A percentile compares a stretch with the other conserved stretches of the same genome.
Evolutionary conservation across 2,113 vertebrate species (phyloP).

Genomic region (Serinus canaria): DNA sequence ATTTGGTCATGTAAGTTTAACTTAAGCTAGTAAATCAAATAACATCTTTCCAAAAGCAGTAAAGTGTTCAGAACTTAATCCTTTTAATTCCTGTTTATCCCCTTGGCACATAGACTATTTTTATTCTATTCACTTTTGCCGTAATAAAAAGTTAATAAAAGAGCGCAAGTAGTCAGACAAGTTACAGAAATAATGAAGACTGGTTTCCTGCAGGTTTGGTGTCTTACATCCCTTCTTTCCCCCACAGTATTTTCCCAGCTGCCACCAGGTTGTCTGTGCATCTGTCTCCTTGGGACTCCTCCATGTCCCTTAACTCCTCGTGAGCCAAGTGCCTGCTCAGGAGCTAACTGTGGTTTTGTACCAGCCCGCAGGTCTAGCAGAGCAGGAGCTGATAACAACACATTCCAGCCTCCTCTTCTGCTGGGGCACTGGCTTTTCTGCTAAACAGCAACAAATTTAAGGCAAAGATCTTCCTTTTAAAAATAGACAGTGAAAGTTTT

Average conservation of each 20-base stretch:
- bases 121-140: conserved; percentile 32
- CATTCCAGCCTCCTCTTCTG: neutral
- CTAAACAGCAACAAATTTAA: neutral
- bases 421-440: neutral
- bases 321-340: neutral
- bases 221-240: neutral
- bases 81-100: conserved; percentile 62
- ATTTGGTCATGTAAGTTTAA: conserved; percentile 35
- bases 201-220: neutral
- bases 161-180: neutral
- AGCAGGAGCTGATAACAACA: neutral
- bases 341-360: neutral
- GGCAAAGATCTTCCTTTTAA: neutral
- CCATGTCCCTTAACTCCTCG: neutral
- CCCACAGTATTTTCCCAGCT: neutral
- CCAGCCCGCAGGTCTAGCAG: neutral
- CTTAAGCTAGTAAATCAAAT: conserved; percentile 53
- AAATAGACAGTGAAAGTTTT: neutral
- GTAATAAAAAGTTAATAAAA: conserved; percentile 36
- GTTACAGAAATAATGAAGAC: conserved; percentile 10
- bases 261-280: neutral
- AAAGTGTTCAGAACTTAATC: conserved; percentile 50
- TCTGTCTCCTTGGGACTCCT: neutral
- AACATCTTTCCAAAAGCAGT: conserved; percentile 53
- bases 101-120: conserved; percentile 46